Base-by-base conservation (phyloP, 2,888 invertebrate genomes). In the Tipula confusa region DNA sequence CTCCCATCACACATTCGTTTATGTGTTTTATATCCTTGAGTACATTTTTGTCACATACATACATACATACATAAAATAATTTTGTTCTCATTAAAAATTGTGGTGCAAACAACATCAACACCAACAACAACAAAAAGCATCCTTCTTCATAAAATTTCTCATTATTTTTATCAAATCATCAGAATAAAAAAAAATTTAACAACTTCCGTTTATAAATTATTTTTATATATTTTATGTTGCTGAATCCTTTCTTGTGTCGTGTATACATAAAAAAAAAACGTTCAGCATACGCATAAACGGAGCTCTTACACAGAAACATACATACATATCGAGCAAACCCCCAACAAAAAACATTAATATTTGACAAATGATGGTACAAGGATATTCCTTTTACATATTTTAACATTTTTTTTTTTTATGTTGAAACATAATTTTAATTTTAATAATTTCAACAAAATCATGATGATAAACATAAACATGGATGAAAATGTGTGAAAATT, bases 111-210 rank as follows among this genome's bases (percentile, higher is more conserved):
- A n/a, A n/a, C 13, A 38, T 38, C 9, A 38, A n/a, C n/a, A n/a
- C n/a, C n/a, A 38, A 38, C 38, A 13, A 38, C 7, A 38, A 38
- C 9, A 38, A 38, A 38, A 13, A 38, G 24, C 64, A 24, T 64
- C 64, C 64, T 64, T 9, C 64, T 24, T 64, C 64, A 64, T 64
- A 24, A 24, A 64, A 64, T 24, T 64, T 24, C 24, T 64, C 64
- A 64, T 64, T 64, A 64, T 64, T 64, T 64, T 64, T 64, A 64
- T 64, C 64, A 64, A 64, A 64, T 64, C 64, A 64, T 64, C 64
- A 24, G 24, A 24, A 24, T 11, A 18, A 64, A 64, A 64, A 64
- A 64, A 64, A 64, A 11, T 15, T 15, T 11, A 64, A 64, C 64
- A 64, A 64, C 64, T 64, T 64, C 64, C 64, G 64, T 24, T 64